These are phyloP conservation scores for Coendou prehensilis DNA, from an alignment of 2,797 vertebrate genomes.

Conservation along the genomic window DNA sequence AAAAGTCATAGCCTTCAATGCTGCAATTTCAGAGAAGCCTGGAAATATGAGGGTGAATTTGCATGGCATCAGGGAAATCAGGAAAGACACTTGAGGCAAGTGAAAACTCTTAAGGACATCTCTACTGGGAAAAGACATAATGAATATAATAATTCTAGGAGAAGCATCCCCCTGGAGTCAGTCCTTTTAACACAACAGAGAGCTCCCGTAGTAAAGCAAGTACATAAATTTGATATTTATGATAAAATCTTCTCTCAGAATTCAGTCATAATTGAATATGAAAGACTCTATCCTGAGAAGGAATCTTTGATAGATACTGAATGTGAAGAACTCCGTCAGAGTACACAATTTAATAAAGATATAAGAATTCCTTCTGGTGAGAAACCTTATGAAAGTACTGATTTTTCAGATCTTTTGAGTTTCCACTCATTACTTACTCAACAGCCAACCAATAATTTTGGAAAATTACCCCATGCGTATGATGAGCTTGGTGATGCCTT, in stretches of 20 bases:
- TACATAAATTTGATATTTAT: constrained; percentile 73
- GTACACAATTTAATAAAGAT: constrained; percentile 38
- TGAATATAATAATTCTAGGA: constrained; percentile 55
- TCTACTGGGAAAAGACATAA: constrained; percentile 49
- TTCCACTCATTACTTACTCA: constrained; percentile 77
- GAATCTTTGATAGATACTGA: constrained; percentile 57
- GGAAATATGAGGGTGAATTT: constrained; percentile 65
- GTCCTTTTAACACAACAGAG: constrained; percentile 64
- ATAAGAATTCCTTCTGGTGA: constrained; percentile 21
- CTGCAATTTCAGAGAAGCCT: constrained; percentile 63
- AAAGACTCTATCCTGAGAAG: constrained; percentile 45
- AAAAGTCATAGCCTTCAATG: constrained; percentile 37
- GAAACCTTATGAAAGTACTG: constrained; percentile 64
- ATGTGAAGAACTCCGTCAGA: constrained; percentile 66
- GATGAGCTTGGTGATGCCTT: constrained; percentile 55
- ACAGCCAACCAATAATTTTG: constrained; percentile 65
- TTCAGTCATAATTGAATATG: constrained; percentile 64
- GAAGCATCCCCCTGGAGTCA: constrained; percentile 56
- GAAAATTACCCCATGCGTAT: constrained; percentile 63
- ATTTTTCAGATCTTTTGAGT: constrained; percentile 76
- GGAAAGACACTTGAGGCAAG: constrained; percentile 60
- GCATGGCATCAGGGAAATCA: constrained; percentile 34
- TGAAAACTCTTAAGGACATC: constrained; percentile 61
- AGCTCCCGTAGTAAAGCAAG: constrained; percentile 8
- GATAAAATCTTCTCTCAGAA: constrained; percentile 56